Base-by-base conservation (phyloP, 2,888 invertebrate species). In the Sphaeridia pumilis region DNA sequence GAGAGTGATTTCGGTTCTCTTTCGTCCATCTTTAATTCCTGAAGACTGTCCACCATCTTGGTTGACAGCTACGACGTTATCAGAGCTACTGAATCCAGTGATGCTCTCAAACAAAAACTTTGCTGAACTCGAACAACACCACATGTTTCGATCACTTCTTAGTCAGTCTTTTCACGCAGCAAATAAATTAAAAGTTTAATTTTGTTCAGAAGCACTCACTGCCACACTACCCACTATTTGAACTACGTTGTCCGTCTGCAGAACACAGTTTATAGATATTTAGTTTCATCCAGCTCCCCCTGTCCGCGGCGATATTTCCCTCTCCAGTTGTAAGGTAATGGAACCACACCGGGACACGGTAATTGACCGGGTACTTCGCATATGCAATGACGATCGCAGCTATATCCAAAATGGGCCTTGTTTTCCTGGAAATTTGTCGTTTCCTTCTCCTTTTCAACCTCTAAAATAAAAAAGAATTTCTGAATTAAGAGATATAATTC, bases 321-420 rank as follows among this genome's bases (percentile, higher is more conserved):
- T 67, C 88, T 76, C 84, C 89, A 83, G 49, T 80, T 75, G 63
- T 81, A 78, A 0, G 95, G 94, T 55, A 94, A 69, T 0, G 80
- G 79, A 1, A 87, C 80, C 10, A 83, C 76, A 22, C 79, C 81
- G 0, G 95, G 83, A 68, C 95, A 97, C 0, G 93, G 88, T 0
- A 93, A 74, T 72, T 97, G 95, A 0, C 93, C 94, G 2, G 84
- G 83, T 21, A 89, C 78, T 74, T 88, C 87, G 74, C 95, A 97
- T 27, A 95, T 89, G 68, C 95, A 97, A 60, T 86, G 84, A 49
- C 87, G 76, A 7, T 79, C 78, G 69, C 87, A 93, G 3, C 81
- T 80, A 27, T 78, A 76, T 12, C 98, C 97, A 71, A 98, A 97
- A 69, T 92, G 88, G 0, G 93, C 94, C 0, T 90, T 88, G 71